Base-by-base conservation (phyloP, 2,888 invertebrate genomes). In the Sminthurides aquaticus region DNA sequence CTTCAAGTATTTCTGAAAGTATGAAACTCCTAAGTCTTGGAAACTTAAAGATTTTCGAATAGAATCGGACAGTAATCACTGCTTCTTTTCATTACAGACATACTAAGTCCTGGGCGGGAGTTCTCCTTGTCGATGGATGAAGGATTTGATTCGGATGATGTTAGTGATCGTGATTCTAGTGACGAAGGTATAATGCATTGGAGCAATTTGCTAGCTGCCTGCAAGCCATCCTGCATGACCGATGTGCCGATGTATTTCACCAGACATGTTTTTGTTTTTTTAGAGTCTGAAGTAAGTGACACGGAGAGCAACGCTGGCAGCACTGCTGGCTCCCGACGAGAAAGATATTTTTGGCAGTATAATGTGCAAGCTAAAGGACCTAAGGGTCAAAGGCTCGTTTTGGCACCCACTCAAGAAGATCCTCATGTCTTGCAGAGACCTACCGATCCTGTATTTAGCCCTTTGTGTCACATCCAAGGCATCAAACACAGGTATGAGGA, bases 331-430 rank as follows among this genome's bases (percentile, higher is more conserved):
- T 65, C 69, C n/a, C 66, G 73, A 24, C 64, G 74, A 15, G 92
- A 93, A 77, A 84, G 88, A 68, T 96, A 84, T 80, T 97, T 98
- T 79, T 98, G 98, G 97, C 97, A 97, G 79, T 98, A 98, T 79
- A 98, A 98, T 81, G 93, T 96, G 0, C 97, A 97, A 80, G 91
- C 96, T 1, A 95, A 98, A 80, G 96, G 98, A 1, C 95, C 97
- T 3, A 95, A 98, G 81, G 95, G 96, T 52, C 92, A 94, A 79
- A 83, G 93, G 69, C 82, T 93, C 68, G 87, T 91, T 57, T 83
- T 92, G 75, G 88, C 90, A 79, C 87, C 89, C 59, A 88, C 90
- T 77, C 85, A 88, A 49, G 90, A 90, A 77, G 94, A 97, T 81
- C 96, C 97, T 8, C 95, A 97, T 80, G 84, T 90, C 54, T 82